A percentile compares a stretch with the other conserved stretches of the same genome.
These are phyloP conservation scores for Pionites leucogaster DNA, from an alignment of 2,113 vertebrate genomes.

Conservation along the genomic window DNA sequence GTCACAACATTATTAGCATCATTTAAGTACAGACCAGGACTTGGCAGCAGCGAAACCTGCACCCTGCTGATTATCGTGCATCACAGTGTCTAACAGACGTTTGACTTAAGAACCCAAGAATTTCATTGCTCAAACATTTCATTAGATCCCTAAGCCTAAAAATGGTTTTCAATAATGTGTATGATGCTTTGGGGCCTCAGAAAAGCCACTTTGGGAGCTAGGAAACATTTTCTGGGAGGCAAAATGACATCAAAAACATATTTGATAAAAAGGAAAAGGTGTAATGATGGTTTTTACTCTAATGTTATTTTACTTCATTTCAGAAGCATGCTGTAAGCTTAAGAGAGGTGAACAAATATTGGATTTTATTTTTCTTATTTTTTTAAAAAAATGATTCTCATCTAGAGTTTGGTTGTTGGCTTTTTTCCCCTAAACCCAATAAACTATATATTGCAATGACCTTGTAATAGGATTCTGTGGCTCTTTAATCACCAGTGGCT, in stretches of 20 bases:
- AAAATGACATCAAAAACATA: slow-evolving; percentile 49
- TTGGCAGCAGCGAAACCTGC: not conserved
- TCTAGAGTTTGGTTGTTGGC: not conserved
- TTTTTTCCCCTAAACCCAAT: slow-evolving; percentile 7
- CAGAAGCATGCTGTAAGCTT: not conserved
- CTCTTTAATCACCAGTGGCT: slow-evolving; percentile 74
- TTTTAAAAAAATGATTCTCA: not conserved
- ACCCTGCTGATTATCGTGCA: not conserved
- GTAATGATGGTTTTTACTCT: slow-evolving; percentile 53
- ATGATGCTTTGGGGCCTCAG: slow-evolving; percentile 43
- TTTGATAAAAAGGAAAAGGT: slow-evolving; percentile 47
- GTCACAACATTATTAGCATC: not conserved
- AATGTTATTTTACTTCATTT: slow-evolving; percentile 18
- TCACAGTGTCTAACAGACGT: not conserved
- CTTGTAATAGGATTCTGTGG: slow-evolving; percentile 63
- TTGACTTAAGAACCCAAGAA: not conserved
- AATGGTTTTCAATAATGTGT: slow-evolving; percentile 29
- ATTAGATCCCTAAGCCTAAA: slow-evolving; percentile 40
- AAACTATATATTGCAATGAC: slow-evolving; percentile 66
- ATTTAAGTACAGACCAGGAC: not conserved
- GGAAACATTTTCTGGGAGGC: slow-evolving; percentile 65
- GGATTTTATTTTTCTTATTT: not conserved
- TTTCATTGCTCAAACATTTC: not conserved
- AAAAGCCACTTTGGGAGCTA: slow-evolving; percentile 55
- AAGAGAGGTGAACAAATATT: not conserved